phyloP scores from a whole-genome alignment of 1,140 invertebrate species.

The Meloidogyne chitwoodi region DNA sequence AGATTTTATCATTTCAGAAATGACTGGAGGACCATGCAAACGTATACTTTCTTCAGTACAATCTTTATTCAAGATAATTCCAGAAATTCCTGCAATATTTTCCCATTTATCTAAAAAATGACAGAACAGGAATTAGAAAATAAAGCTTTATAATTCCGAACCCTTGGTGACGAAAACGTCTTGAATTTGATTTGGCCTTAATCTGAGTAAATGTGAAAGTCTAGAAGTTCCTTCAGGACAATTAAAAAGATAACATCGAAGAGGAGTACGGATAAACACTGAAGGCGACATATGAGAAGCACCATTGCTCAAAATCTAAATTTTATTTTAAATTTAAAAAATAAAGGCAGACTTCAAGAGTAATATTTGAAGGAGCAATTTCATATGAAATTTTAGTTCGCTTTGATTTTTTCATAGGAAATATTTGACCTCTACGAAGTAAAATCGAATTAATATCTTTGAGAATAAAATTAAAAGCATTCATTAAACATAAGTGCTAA shows the following conservation, averaged over 20 bases:
- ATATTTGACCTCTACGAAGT: not conserved
- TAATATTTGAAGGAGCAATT: not conserved
- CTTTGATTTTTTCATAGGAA: not conserved
- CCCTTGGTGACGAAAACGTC: conserved; percentile 53
- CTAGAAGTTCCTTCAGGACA: conserved; percentile 47
- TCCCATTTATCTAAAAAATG: conserved; percentile 44
- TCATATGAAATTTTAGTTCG: not conserved
- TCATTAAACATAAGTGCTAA: too few relatives aligned
- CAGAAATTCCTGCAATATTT: conserved; percentile 49
- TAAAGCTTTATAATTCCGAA: conserved; percentile 4
- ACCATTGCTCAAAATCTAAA: conserved; percentile 50
- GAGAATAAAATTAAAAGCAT: too few relatives aligned
- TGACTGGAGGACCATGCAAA: conserved; percentile 39
- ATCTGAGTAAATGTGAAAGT: conserved; percentile 33
- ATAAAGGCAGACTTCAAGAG: conserved; percentile 12
- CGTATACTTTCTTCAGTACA: conserved; percentile 23
- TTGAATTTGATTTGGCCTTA: conserved; percentile 27
- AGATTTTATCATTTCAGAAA: conserved; percentile 26
- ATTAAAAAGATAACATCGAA: conserved; percentile 49
- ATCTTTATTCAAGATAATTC: conserved; percentile 43
- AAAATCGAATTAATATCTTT: too few relatives aligned
- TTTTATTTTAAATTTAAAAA: too few relatives aligned
- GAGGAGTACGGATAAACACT: conserved; percentile 47
- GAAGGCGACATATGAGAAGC: conserved; percentile 43
- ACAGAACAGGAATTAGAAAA: conserved; percentile 5